Evolutionary conservation across 2,888 invertebrate species (phyloP).

Genomic region (Eristalis pertinax): DNA sequence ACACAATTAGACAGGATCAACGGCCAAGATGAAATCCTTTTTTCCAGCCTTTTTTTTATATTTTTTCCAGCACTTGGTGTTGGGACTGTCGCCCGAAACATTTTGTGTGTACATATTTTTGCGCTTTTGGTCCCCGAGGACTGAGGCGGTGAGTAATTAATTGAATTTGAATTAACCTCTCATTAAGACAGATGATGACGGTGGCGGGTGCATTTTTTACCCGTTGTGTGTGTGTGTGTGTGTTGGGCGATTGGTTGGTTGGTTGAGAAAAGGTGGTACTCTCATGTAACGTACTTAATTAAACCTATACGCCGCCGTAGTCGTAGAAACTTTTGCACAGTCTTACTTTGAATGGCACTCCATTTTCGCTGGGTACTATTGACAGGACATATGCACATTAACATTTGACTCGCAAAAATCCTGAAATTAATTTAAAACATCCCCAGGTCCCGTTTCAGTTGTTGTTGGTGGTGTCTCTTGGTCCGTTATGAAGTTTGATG

Average conservation of each 20-base stretch:
- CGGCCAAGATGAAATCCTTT: slow-evolving; percentile 53
- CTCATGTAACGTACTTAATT: slow-evolving; percentile 54
- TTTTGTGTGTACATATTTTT: slow-evolving; percentile 29
- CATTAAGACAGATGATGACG: slow-evolving; percentile 41
- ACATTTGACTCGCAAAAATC: slow-evolving; percentile 42
- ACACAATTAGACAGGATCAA: slow-evolving; percentile 64
- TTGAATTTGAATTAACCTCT: slow-evolving; percentile 70
- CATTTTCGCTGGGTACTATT: slow-evolving; percentile 18
- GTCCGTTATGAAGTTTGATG: slow-evolving; percentile 63
- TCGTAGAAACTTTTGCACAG: slow-evolving; percentile 8
- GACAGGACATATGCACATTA: slow-evolving; percentile 45
- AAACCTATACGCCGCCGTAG: slow-evolving; percentile 33
- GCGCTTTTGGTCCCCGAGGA: slow-evolving; percentile 17
- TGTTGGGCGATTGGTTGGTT: not conserved
- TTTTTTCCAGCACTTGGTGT: not conserved
- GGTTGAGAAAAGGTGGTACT: slow-evolving; percentile 2
- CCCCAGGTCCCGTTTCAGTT: slow-evolving; percentile 19
- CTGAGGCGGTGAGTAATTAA: slow-evolving; percentile 51
- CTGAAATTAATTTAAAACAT: slow-evolving; percentile 68
- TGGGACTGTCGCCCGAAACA: slow-evolving; percentile 18
- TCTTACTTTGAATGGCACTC: slow-evolving; percentile 36
- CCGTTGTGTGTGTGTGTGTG: not conserved
- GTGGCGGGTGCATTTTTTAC: not conserved
- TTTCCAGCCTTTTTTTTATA: not conserved
- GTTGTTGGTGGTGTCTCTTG: slow-evolving; percentile 31